phyloP scores from a whole-genome alignment of 2,797 vertebrate genomes.

The Enteromius thamalakanensis region DNA sequence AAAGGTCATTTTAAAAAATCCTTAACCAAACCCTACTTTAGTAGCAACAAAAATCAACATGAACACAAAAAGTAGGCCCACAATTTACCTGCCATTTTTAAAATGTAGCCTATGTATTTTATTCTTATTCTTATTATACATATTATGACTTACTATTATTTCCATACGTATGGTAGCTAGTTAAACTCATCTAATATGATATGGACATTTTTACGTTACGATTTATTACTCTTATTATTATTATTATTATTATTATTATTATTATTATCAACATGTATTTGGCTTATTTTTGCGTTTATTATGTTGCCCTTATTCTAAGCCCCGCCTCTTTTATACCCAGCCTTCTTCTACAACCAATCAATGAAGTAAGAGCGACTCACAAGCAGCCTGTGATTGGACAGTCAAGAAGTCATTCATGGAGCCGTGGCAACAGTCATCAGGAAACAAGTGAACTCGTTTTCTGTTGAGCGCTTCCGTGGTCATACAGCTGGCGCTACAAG shows the following conservation, averaged over 20 bases:
- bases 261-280: not conserved
- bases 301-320: not conserved
- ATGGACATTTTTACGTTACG: not conserved
- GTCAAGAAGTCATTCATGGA: not conserved
- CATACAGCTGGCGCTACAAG: not conserved
- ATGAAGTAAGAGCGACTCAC: not conserved
- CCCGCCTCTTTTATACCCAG: not conserved
- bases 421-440: slow-evolving; percentile 31
- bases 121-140: too few relatives aligned
- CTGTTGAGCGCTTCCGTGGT: not conserved
- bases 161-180: not conserved
- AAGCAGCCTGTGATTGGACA: slow-evolving; percentile 21
- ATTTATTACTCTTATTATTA: not conserved
- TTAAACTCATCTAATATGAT: not conserved
- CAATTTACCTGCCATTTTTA: too few relatives aligned
- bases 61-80: not conserved
- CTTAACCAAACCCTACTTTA: not conserved
- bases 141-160: too few relatives aligned
- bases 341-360: not conserved
- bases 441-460: slow-evolving; percentile 25
- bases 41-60: not conserved
- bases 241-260: not conserved
- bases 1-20: too few relatives aligned
- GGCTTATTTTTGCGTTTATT: not conserved
- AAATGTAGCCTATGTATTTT: too few relatives aligned